These are phyloP conservation scores for Aphelocoma coerulescens DNA, from an alignment of 2,113 vertebrate genomes.

Conservation along the genomic window DNA sequence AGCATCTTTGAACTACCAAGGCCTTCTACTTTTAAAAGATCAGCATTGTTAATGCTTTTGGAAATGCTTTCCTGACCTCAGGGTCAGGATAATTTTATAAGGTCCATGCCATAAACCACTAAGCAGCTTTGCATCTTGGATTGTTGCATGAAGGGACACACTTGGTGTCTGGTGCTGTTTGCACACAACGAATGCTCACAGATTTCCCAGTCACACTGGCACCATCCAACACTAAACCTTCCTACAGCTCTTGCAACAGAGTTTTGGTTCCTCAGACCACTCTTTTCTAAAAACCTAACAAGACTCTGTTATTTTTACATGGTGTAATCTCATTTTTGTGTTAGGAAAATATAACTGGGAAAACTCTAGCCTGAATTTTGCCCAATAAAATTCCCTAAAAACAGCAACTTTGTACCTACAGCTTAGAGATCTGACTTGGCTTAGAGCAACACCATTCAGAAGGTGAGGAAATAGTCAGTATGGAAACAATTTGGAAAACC, in stretches of 20 bases:
- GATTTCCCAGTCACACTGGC: neutral
- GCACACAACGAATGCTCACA: neutral
- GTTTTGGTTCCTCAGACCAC: neutral
- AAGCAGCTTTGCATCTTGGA: neutral
- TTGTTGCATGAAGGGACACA: rapidly evolving
- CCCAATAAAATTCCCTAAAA: neutral
- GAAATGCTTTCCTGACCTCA: neutral
- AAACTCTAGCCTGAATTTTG: neutral
- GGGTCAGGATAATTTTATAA: neutral
- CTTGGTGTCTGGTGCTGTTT: neutral
- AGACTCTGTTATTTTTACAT: neutral
- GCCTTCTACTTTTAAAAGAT: neutral
- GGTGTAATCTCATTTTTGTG: neutral
- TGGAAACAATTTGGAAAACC: neutral
- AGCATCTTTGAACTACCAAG: neutral
- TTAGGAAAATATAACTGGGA: neutral
- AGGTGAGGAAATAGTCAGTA: neutral
- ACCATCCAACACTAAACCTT: neutral
- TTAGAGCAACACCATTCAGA: neutral
- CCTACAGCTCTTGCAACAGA: neutral
- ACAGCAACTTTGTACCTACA: neutral
- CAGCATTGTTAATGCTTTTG: neutral
- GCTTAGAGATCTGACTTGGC: neutral
- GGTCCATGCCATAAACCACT: neutral
- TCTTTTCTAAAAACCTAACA: neutral